Evolutionary conservation across 2,113 vertebrate species (phyloP), one percentile per base, ranked within the genome.

Genomic region (Sylvicapra grimmia): DNA sequence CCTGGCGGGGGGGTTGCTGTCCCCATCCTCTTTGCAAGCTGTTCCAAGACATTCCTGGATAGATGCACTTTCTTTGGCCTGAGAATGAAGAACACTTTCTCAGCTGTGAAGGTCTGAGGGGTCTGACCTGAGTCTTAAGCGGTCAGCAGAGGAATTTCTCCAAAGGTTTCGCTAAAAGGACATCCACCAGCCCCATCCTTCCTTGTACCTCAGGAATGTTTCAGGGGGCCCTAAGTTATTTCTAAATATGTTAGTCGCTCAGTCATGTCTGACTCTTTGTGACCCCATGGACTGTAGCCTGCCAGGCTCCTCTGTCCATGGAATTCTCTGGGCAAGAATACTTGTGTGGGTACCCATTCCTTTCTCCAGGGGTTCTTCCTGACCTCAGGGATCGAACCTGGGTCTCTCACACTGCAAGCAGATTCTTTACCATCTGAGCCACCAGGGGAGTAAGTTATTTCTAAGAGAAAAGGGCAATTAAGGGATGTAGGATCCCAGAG

Each of bases 1-100:
- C 14, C 23, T 0, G 0, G 25, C n/a, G 9, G 6, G 4, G 0
- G 8, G n/a, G 40, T 8, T 21, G 31, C 25, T 8, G 29, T 9
- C 23, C 0, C 33, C 51, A 12, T 44, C 2, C 53, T 68, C 44
- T n/a, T 4, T 3, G 16, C 11, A 4, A 31, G 18, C 8, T 12
- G n/a, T 44, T 29, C 29, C 19, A 14, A 27, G 15, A 56, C 1
- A 40, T 3, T 9, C 36, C 36, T 56, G 23, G 25, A 4, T 47
- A 56, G 86, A n/a, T 0, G 6, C 33, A 27, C 58, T 14, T 61
- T 31, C 68, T 63, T 12, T 1, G 19, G 33, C 63, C 40, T 25
- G n/a, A 54, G 61, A 54, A 1, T 29, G 44, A 47, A 40, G 72
- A 47, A 27, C 4, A 36, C 23, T 11, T 29, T 68, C 25, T 82